Evolutionary conservation across 2,797 vertebrate species (phyloP).

Genomic region (Siniperca scherzeri): DNA sequence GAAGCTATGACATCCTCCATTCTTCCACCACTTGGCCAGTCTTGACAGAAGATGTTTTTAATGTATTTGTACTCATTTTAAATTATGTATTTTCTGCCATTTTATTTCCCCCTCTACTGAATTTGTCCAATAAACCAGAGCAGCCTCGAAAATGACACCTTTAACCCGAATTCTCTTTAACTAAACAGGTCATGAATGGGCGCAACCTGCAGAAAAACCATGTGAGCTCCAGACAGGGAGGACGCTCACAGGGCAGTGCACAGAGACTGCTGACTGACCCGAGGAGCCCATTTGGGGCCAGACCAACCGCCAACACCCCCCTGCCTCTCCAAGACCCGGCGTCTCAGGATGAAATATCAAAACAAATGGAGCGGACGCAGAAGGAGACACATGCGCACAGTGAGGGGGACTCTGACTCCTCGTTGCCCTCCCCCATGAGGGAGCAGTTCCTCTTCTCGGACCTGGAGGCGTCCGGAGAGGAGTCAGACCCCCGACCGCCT

Average conservation of each 20-base stretch:
- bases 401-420: slow-evolving; percentile 76
- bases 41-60: background rate
- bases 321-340: slow-evolving; percentile 38
- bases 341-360: slow-evolving; percentile 24
- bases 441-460: slow-evolving; percentile 71
- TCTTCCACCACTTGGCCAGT: background rate
- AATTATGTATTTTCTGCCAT: too few relatives aligned
- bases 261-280: slow-evolving; percentile 62
- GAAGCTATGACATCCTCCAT: too few relatives aligned
- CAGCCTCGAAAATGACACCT: background rate
- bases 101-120: background rate
- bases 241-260: slow-evolving; percentile 30
- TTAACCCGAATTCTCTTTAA: background rate
- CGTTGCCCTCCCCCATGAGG: slow-evolving; percentile 69
- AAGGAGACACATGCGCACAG: slow-evolving; percentile 54
- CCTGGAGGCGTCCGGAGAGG: slow-evolving; percentile 73
- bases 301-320: slow-evolving; percentile 44
- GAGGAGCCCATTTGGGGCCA: slow-evolving; percentile 81
- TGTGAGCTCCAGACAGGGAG: slow-evolving; percentile 35
- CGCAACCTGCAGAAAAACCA: slow-evolving; percentile 74
- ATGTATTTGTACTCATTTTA: background rate
- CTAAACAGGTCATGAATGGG: slow-evolving; percentile 72
- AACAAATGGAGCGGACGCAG: slow-evolving; percentile 35
- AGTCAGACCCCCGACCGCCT: slow-evolving; percentile 65
- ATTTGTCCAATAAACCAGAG: background rate